These are phyloP conservation scores for Centropus unirufus DNA, from an alignment of 2,113 vertebrate genomes.

Conservation along the genomic window DNA sequence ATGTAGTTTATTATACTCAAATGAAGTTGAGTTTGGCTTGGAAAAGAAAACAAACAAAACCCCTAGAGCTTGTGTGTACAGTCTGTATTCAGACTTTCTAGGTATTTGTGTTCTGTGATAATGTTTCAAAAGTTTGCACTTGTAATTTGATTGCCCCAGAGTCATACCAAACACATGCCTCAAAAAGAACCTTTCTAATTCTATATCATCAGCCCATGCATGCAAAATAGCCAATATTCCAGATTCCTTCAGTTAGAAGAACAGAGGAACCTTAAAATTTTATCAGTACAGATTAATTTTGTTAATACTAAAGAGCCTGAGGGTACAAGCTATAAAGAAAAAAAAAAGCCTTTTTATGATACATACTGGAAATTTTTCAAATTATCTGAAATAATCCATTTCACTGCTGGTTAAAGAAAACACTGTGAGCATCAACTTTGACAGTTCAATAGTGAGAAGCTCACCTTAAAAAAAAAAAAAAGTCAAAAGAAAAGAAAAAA, in stretches of 20 bases:
- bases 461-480: neutral
- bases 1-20: neutral
- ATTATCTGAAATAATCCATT: neutral
- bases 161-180: neutral
- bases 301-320: neutral
- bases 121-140: neutral
- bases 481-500: too few relatives aligned
- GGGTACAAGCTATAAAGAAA: neutral
- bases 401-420: neutral
- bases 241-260: neutral
- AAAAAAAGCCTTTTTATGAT: fast-evolving
- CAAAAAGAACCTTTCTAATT: neutral
- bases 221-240: neutral
- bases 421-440: neutral
- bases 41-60: neutral
- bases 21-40: neutral
- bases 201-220: neutral
- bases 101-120: neutral
- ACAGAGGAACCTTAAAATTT: neutral
- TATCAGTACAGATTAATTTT: neutral
- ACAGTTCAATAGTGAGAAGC: neutral
- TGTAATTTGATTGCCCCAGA: neutral
- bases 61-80: neutral
- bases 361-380: neutral
- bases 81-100: neutral